Conservation (phyloP, 2,113 vertebrate species). For the Megaleporinus macrocephalus region DNA sequence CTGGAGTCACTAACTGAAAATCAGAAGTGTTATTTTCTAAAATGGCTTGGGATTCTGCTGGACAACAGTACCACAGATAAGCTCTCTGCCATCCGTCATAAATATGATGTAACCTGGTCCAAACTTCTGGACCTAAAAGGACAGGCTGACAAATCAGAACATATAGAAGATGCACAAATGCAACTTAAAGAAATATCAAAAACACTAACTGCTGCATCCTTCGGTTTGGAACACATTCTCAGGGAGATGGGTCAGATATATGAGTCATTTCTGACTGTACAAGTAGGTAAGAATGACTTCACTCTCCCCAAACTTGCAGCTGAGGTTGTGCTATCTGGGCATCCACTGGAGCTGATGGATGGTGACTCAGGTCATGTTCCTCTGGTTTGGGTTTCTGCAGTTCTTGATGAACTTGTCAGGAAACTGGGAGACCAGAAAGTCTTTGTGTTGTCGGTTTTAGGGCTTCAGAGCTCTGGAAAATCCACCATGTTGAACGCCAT, state of each 20-base stretch:
- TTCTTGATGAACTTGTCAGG: conserved; percentile 51
- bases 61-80: conserved; percentile 58
- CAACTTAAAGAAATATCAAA: conserved; percentile 63
- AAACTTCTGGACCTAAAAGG: conserved; percentile 61
- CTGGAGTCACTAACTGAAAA: conserved; percentile 51
- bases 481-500: conserved; percentile 78
- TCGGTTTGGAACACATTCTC: conserved; percentile 78
- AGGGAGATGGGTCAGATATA: conserved; percentile 81
- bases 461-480: conserved; percentile 80
- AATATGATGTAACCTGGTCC: conserved; percentile 64
- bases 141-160: conserved; percentile 39
- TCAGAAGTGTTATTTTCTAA: conserved; percentile 72
- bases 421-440: conserved; percentile 23
- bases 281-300: not conserved
- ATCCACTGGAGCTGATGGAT: conserved; percentile 84
- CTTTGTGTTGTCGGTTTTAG: conserved; percentile 82
- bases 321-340: conserved; percentile 76
- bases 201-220: conserved; percentile 60
- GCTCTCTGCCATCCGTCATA: conserved; percentile 61
- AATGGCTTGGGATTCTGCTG: conserved; percentile 70
- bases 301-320: conserved; percentile 73
- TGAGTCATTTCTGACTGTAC: conserved; percentile 64
- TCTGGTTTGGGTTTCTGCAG: conserved; percentile 74
- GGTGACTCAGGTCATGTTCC: conserved; percentile 81
- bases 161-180: conserved; percentile 8